These are phyloP conservation scores for Xenops minutus DNA, from an alignment of 2,797 vertebrate species.

Conservation along the genomic window DNA sequence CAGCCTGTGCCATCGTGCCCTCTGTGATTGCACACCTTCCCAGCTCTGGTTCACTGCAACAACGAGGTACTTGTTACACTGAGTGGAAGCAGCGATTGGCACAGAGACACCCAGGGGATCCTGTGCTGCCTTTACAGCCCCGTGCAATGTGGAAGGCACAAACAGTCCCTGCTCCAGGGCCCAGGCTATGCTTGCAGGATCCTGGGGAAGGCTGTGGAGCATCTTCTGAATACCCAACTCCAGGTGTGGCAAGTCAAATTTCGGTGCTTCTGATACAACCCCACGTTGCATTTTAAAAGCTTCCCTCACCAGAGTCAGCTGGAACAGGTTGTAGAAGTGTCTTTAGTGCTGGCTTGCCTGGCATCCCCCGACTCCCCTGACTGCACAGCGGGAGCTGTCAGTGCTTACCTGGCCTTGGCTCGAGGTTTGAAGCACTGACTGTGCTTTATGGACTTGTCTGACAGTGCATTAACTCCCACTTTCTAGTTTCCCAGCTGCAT, in stretches of 20 bases:
- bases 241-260: neutral
- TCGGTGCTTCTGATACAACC: neutral
- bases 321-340: neutral
- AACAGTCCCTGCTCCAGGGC: neutral
- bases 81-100: accelerated
- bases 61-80: accelerated
- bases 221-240: neutral
- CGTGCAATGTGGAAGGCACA: neutral
- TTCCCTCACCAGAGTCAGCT: neutral
- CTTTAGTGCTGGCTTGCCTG: neutral
- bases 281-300: neutral
- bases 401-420: neutral
- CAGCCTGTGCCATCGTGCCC: neutral
- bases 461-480: neutral
- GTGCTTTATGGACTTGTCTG: neutral
- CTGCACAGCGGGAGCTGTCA: neutral
- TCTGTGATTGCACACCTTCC: neutral
- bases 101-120: neutral
- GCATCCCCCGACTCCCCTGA: neutral
- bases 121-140: accelerated
- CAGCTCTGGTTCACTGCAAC: neutral
- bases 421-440: neutral
- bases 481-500: neutral
- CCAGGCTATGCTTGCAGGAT: accelerated
- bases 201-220: neutral